Conservation (phyloP, 2,113 vertebrate species). For the Macquaria australasica region DNA sequence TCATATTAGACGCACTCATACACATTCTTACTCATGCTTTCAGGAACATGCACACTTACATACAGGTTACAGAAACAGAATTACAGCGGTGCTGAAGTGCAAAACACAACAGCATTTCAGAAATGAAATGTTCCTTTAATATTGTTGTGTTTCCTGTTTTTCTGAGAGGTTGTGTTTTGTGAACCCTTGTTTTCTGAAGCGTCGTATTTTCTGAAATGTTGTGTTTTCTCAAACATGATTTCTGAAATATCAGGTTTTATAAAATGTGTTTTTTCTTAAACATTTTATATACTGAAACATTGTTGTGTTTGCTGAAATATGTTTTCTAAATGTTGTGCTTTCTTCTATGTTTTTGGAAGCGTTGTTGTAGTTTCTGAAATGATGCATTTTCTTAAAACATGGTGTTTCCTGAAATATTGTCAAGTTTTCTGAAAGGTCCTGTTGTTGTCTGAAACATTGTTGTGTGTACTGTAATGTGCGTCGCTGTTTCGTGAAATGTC, state of each 20-base stretch:
- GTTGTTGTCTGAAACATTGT: not conserved
- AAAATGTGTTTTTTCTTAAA: too few species aligned
- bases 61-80: not conserved
- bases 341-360: too few species aligned
- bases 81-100: not conserved
- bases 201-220: too few species aligned
- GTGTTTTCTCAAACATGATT: not conserved
- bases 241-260: too few species aligned
- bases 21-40: not conserved
- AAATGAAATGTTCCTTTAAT: not conserved
- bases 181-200: not conserved
- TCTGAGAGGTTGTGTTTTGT: not conserved
- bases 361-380: too few species aligned
- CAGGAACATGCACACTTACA: not conserved
- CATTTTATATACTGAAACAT: too few species aligned
- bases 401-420: too few species aligned
- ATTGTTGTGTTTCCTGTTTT: not conserved
- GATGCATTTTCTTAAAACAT: too few species aligned
- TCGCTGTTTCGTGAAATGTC: not conserved
- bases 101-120: constrained; percentile 1
- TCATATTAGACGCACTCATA: constrained; percentile 30
- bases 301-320: not conserved
- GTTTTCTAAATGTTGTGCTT: not conserved
- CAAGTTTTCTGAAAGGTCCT: not conserved
- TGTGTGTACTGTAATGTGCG: not conserved